A percentile compares a stretch with the other conserved stretches of the same genome.
These are phyloP conservation scores for Campoplex nolae DNA, from an alignment of 2,888 invertebrate species.

Conservation along the genomic window DNA sequence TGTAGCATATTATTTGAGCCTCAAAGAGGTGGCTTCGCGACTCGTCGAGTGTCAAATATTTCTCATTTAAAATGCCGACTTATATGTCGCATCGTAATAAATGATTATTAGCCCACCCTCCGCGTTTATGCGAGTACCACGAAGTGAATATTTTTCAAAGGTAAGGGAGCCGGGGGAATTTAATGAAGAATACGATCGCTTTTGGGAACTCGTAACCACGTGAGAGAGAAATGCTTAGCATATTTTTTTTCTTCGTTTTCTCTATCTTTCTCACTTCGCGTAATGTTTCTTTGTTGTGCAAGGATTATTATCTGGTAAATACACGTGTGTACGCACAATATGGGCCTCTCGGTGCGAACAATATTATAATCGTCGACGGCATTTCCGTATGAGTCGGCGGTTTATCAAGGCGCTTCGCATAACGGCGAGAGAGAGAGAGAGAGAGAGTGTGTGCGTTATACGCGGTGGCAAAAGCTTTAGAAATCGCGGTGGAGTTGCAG, in stretches of 20 bases:
- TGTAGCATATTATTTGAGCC: background rate
- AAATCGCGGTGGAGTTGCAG: conserved; percentile 15
- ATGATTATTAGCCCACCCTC: conserved; percentile 31
- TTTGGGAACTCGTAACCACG: conserved; percentile 62
- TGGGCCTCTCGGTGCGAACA: conserved; percentile 29
- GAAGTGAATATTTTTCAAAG: conserved; percentile 40
- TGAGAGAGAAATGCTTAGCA: conserved; percentile 45
- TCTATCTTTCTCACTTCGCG: background rate
- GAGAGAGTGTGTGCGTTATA: background rate
- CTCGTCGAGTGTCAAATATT: conserved; percentile 32
- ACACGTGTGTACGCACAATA: background rate
- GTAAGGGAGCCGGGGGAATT: background rate
- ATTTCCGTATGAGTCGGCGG: conserved; percentile 59
- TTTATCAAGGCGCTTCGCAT: conserved; percentile 34
- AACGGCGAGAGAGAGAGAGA: background rate
- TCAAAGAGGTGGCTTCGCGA: background rate
- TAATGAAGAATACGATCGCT: conserved; percentile 63
- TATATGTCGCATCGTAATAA: conserved; percentile 17
- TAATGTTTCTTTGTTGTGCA: background rate
- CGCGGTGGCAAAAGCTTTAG: conserved; percentile 47
- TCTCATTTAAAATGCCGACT: conserved; percentile 46
- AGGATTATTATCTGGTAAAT: background rate
- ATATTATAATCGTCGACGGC: conserved; percentile 58
- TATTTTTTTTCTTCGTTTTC: background rate
- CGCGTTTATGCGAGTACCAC: conserved; percentile 50